A percentile compares a stretch with the other conserved stretches of the same genome.
Conservation (phyloP, 2,797 vertebrate genomes). For the Darevskia mixta region DNA sequence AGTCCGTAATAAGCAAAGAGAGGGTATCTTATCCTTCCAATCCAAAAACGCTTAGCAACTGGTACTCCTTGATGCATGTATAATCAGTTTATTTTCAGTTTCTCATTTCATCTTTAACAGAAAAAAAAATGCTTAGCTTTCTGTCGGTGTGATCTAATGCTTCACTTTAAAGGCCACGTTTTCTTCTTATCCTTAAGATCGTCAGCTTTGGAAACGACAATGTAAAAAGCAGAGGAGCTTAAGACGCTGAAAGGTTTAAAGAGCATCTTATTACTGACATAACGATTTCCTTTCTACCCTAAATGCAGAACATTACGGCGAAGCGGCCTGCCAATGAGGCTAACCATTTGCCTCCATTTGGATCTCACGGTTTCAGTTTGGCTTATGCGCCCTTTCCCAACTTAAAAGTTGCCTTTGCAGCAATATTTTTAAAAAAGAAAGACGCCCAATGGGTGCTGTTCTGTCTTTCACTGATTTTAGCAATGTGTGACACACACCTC, state of each 20-base stretch:
- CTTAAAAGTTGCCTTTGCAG: conserved; percentile 4
- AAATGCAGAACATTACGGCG: accelerated
- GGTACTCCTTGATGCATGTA: conserved; percentile 64
- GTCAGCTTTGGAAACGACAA: conserved; percentile 51
- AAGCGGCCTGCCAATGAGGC: neutral
- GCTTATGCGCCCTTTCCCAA: neutral
- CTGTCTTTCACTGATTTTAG: neutral
- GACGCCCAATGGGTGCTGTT: too few species aligned
- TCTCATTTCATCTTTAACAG: conserved; percentile 63
- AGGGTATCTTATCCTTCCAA: conserved; percentile 81
- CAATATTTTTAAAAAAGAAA: neutral
- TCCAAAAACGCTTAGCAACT: conserved; percentile 75
- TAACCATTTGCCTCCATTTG: conserved; percentile 11
- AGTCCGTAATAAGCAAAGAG: conserved; percentile 78
- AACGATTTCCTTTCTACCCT: neutral
- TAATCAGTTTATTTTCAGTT: conserved; percentile 74
- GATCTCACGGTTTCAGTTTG: conserved; percentile 9
- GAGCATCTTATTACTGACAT: neutral
- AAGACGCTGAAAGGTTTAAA: conserved; percentile 38
- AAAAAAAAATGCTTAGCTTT: conserved; percentile 67
- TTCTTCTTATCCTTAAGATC: conserved; percentile 59
- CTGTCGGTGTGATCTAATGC: conserved; percentile 60
- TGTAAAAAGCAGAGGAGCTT: conserved; percentile 22
- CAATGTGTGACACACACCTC: too few species aligned
- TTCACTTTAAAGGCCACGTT: conserved; percentile 42